A percentile compares a stretch with the other conserved stretches of the same genome.
phyloP scores from a whole-genome alignment of 2,797 vertebrate species.

The Trichosurus vulpecula region DNA sequence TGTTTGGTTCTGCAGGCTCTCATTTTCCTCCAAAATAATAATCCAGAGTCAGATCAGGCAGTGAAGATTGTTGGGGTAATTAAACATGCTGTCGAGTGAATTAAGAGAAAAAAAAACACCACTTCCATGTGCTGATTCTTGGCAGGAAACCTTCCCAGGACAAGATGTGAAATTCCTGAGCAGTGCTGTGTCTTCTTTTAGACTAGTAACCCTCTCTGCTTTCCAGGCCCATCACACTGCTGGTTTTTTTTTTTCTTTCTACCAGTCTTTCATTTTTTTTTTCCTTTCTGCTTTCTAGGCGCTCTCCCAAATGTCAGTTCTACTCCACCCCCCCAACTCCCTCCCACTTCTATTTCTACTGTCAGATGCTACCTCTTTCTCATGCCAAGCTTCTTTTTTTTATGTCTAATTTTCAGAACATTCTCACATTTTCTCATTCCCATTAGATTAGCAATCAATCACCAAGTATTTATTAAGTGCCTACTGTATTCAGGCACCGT shows the following conservation, averaged over 20 bases:
- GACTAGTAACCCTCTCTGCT: conserved; percentile 44
- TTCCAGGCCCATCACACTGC: conserved; percentile 29
- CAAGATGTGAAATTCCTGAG: conserved; percentile 51
- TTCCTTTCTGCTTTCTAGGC: conserved; percentile 65
- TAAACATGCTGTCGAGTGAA: neutral
- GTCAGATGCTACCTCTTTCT: conserved; percentile 40
- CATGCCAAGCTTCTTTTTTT: conserved; percentile 59
- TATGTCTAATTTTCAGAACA: conserved; percentile 40
- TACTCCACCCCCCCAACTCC: conserved; percentile 41
- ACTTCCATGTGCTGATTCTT: conserved; percentile 28
- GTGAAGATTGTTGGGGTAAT: neutral
- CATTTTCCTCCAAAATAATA: conserved; percentile 1
- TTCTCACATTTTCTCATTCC: conserved; percentile 49
- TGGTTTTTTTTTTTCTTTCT: neutral
- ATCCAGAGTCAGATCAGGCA: conserved; percentile 17
- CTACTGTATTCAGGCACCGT: neutral
- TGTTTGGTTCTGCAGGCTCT: neutral
- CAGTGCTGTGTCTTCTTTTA: conserved; percentile 31
- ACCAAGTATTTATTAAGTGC: neutral
- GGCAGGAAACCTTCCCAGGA: conserved; percentile 39
- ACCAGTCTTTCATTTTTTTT: conserved; percentile 50
- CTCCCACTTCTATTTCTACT: conserved; percentile 64
- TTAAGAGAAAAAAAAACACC: neutral
- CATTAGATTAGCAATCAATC: conserved; percentile 7
- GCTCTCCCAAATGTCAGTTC: conserved; percentile 71